A percentile compares a stretch with the other conserved stretches of the same genome.
Conservation (phyloP, 2,797 vertebrate species). For the Streptopelia turtur region DNA sequence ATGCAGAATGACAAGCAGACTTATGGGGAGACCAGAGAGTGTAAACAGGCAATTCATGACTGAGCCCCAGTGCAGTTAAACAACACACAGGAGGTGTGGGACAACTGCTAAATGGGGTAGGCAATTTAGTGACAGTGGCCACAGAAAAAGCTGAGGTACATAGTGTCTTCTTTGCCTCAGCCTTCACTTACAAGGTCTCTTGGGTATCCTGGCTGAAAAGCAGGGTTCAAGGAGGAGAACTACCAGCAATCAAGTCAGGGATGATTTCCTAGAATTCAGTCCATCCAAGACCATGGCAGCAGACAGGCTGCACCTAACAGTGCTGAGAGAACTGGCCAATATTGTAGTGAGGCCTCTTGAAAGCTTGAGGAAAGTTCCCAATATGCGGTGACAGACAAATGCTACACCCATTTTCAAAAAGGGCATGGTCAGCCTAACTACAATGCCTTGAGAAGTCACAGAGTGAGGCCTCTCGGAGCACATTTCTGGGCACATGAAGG, state of each 20-base stretch:
- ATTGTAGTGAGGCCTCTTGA: neutral
- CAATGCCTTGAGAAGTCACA: neutral
- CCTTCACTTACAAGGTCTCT: neutral
- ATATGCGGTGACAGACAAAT: neutral
- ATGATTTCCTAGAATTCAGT: neutral
- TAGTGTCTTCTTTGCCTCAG: neutral
- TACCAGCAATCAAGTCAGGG: neutral
- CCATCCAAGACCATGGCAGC: neutral
- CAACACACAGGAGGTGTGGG: neutral
- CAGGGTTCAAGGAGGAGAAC: neutral
- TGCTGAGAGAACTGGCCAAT: neutral
- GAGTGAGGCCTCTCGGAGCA: neutral
- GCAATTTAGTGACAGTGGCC: neutral
- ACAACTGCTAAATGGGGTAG: neutral
- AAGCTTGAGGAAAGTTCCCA: neutral
- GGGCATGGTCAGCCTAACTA: neutral
- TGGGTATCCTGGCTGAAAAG: neutral
- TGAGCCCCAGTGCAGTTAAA: neutral
- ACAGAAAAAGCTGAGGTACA: neutral
- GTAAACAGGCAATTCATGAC: neutral
- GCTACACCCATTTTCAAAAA: neutral
- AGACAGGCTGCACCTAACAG: neutral
- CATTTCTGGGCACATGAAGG: neutral
- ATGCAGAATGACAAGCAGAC: neutral
- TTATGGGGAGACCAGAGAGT: neutral